phyloP scores from a whole-genome alignment of 2,113 vertebrate genomes.

The Etheostoma cragini region DNA sequence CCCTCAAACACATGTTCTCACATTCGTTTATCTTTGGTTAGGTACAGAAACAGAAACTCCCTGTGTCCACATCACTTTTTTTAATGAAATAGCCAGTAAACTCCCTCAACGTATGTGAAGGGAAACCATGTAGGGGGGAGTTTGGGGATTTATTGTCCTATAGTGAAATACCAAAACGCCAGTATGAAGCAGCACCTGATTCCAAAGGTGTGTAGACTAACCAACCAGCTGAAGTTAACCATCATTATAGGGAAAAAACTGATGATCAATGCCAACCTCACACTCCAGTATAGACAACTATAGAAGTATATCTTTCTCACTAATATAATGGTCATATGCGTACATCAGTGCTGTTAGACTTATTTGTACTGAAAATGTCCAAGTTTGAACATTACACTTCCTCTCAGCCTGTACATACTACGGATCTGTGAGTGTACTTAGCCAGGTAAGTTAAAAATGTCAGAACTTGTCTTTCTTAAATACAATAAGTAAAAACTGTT shows the following conservation, averaged over 20 bases:
- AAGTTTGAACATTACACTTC: slow-evolving; percentile 39
- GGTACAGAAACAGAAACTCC: neutral
- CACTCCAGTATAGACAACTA: slow-evolving; percentile 55
- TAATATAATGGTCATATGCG: slow-evolving; percentile 57
- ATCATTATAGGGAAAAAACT: neutral
- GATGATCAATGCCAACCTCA: slow-evolving; percentile 40
- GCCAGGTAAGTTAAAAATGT: slow-evolving; percentile 63
- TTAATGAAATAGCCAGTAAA: neutral
- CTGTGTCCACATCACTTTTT: neutral
- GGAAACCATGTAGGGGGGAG: neutral
- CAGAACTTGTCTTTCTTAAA: slow-evolving; percentile 65
- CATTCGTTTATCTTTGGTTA: neutral
- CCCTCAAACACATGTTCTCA: neutral
- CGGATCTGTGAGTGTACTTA: slow-evolving; percentile 73
- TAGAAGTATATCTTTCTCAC: slow-evolving; percentile 65
- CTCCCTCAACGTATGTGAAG: slow-evolving; percentile 21
- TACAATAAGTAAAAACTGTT: slow-evolving; percentile 65
- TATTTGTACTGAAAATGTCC: slow-evolving; percentile 49
- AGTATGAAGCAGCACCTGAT: slow-evolving; percentile 44
- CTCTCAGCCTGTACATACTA: slow-evolving; percentile 81
- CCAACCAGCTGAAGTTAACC: slow-evolving; percentile 47
- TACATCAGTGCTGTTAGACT: slow-evolving; percentile 52
- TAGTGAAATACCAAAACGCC: slow-evolving; percentile 61
- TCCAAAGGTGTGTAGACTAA: slow-evolving; percentile 47
- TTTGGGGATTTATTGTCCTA: slow-evolving; percentile 19